A percentile compares a stretch with the other conserved stretches of the same genome.
Conservation (phyloP, 2,113 vertebrate genomes). For the Lasiurus borealis region DNA sequence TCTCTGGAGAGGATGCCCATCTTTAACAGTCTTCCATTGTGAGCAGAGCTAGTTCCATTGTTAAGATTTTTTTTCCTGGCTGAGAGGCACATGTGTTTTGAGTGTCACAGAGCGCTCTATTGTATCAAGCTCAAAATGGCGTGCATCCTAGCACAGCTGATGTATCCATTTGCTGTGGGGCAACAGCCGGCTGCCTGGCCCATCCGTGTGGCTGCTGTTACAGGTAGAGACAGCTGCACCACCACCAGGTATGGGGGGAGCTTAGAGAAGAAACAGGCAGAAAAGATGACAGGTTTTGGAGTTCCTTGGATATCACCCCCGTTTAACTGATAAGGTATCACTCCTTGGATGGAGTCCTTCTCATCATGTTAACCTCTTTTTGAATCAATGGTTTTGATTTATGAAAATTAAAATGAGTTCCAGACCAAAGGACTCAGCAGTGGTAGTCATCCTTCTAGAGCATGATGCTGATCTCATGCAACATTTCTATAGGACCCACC, state of each 20-base stretch:
- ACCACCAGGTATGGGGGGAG: conserved; percentile 84
- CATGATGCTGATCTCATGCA: conserved; percentile 38
- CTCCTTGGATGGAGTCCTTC: background rate
- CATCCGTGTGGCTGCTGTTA: conserved; percentile 88
- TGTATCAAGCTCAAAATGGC: conserved; percentile 83
- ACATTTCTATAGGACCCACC: background rate
- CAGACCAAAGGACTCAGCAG: conserved; percentile 7
- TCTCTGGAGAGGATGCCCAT: conserved; percentile 45
- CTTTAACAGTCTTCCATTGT: conserved; percentile 84
- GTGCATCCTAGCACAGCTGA: conserved; percentile 90
- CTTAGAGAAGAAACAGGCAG: background rate
- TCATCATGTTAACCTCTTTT: background rate
- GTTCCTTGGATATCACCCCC: background rate
- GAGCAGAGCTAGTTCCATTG: conserved; percentile 78
- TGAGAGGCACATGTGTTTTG: conserved; percentile 82
- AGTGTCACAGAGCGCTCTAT: conserved; percentile 85
- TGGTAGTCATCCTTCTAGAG: background rate
- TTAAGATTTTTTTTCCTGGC: conserved; percentile 76
- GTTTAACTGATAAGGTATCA: background rate
- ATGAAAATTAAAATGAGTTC: background rate
- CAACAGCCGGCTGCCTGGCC: conserved; percentile 88
- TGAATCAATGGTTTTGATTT: background rate
- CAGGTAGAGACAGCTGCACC: conserved; percentile 90
- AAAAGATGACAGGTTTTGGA: conserved; percentile 10
- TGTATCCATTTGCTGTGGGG: conserved; percentile 87